Base-by-base conservation (phyloP, 2,888 invertebrate species). In the Helicoverpa assulta region DNA sequence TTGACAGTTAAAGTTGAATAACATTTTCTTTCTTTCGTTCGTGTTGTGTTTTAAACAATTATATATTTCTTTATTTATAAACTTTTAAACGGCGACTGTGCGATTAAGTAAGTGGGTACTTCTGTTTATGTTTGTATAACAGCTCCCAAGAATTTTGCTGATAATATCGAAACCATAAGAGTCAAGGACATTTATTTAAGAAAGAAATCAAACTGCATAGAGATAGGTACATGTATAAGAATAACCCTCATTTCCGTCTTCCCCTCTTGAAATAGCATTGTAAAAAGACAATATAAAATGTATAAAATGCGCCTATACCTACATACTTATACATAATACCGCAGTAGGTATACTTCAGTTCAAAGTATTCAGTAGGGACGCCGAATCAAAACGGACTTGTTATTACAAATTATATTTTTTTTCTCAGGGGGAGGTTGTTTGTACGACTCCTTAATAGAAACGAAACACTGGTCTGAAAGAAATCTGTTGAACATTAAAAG, bases 361-460 rank as follows among this genome's bases (percentile, higher is more conserved):
- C 74, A 75, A 73, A 81, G 78, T 78, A 73, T 74, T 78, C 73
- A 67, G 60, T 52, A 84, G 86, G 84, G 82, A 84, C 73, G 59
- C 79, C 65, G 84, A 90, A 91, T 89, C 90, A 91, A 89, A 91
- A 88, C 85, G 82, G 84, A 75, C 77, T 91, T 93, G 92, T 92
- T 93, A 89, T 93, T 91, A 81, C 89, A 92, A 93, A 93, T 93
- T 92, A 91, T 89, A 88, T 92, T 91, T 92, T 86, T 47, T 91
- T 90, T 83, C 84, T 88, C 89, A 89, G 64, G 80, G 85, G 86
- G 88, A 87, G 86, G 82, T 86, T 90, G 90, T 92, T 92, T 90
- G 88, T 86, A 73, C 84, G 86, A 86, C 85, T 87, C 83, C 88
- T 86, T 93, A 92, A 93, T 91, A 90, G 90, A 92, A 93, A 89